Percentiles rank a stretch among this genome's conserved stretches.
phyloP scores from a whole-genome alignment of 2,888 invertebrate genomes.

The Eupithecia subumbrata region DNA sequence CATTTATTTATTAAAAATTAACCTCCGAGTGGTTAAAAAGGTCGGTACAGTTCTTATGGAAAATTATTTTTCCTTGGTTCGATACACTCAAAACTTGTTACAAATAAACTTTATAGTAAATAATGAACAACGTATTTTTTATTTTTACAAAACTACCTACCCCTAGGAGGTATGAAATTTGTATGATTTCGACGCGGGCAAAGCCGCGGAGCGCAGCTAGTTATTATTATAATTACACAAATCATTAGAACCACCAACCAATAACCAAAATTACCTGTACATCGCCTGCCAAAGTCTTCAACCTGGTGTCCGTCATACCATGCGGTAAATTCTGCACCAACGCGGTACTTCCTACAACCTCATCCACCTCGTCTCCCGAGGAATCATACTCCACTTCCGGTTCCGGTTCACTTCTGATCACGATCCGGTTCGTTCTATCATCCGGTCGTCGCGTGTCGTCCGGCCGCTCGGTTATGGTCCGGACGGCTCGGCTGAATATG shows the following conservation, averaged over 20 bases:
- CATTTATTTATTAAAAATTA: too few relatives aligned
- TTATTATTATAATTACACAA: neutral
- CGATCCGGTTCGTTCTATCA: conserved; percentile 29
- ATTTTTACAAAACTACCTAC: too few relatives aligned
- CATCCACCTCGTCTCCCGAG: conserved; percentile 53
- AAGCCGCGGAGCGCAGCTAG: too few relatives aligned
- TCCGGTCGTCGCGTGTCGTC: conserved; percentile 57
- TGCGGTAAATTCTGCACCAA: conserved; percentile 69
- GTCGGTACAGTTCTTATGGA: too few relatives aligned
- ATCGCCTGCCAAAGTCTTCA: conserved; percentile 74
- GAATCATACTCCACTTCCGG: conserved; percentile 64
- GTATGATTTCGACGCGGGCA: too few relatives aligned
- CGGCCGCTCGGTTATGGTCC: conserved; percentile 56
- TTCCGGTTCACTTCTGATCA: conserved; percentile 53
- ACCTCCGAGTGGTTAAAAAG: too few relatives aligned
- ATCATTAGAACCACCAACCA: conserved; percentile 22
- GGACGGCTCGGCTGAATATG: conserved; percentile 73
- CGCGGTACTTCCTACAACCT: conserved; percentile 53
- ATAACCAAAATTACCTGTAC: conserved; percentile 72
- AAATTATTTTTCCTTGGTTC: too few relatives aligned
- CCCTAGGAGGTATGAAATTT: too few relatives aligned
- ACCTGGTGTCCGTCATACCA: conserved; percentile 76
- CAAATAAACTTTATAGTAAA: too few relatives aligned
- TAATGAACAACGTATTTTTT: too few relatives aligned
- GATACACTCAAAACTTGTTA: too few relatives aligned